phyloP scores from a whole-genome alignment of 2,888 invertebrate genomes.

The Thecocarcelia acutangulata region DNA sequence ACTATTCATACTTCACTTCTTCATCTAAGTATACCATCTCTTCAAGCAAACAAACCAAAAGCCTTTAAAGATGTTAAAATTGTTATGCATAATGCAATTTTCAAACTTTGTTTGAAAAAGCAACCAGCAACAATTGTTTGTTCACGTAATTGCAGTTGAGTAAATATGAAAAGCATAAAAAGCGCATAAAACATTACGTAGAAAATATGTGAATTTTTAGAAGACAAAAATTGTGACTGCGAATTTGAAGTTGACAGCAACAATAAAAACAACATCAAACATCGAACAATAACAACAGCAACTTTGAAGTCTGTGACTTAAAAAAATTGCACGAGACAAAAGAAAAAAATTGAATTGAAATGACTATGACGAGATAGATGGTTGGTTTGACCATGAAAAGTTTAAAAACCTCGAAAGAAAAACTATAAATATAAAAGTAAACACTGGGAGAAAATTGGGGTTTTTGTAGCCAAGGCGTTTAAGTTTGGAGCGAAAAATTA shows the following conservation, averaged over 20 bases:
- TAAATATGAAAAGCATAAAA: slow-evolving; percentile 36
- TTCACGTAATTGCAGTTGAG: slow-evolving; percentile 62
- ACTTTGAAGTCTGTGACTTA: slow-evolving; percentile 45
- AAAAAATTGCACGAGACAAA: slow-evolving; percentile 45
- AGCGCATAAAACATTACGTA: slow-evolving; percentile 47
- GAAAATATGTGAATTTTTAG: slow-evolving; percentile 53
- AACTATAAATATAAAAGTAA: slow-evolving; percentile 62
- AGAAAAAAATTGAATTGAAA: slow-evolving; percentile 52
- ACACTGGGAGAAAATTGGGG: slow-evolving; percentile 34
- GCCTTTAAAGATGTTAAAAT: slow-evolving; percentile 35
- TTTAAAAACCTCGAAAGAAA: slow-evolving; percentile 71
- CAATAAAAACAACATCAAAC: too few species aligned
- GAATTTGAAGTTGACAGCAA: slow-evolving; percentile 64
- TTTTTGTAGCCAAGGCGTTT: too few species aligned
- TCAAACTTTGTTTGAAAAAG: slow-evolving; percentile 29
- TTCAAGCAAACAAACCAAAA: slow-evolving; percentile 30
- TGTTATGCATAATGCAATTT: slow-evolving; percentile 48
- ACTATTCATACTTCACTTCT: slow-evolving; percentile 25
- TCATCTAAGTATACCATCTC: slow-evolving; percentile 2
- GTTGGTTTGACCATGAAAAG: slow-evolving; percentile 72
- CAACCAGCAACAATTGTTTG: slow-evolving; percentile 60
- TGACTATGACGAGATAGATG: slow-evolving; percentile 67
- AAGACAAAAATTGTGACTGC: slow-evolving; percentile 45
- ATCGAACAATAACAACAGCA: slow-evolving; percentile 12
- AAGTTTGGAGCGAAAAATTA: too few species aligned